Evolutionary conservation across 2,113 vertebrate genomes (phyloP).

Genomic region (Microcebus lehilahytsara): DNA sequence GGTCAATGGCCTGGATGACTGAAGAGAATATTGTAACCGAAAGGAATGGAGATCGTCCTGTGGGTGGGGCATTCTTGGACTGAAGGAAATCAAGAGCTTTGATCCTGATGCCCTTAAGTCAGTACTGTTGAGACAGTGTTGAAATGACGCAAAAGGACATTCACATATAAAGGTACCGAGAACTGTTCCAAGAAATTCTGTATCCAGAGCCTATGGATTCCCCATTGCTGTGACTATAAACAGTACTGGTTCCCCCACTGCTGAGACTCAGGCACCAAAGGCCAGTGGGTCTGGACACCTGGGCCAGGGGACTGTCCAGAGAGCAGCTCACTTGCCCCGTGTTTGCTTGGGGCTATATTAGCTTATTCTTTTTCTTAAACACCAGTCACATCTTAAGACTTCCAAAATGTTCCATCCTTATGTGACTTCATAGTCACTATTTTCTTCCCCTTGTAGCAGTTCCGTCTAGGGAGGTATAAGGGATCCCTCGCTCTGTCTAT

Average conservation of each 20-base stretch:
- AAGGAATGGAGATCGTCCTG: neutral
- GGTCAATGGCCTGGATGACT: neutral
- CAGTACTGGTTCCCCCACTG: neutral
- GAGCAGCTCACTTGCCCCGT: neutral
- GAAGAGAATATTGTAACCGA: neutral
- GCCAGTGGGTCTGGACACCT: neutral
- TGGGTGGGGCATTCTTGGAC: neutral
- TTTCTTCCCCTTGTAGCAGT: neutral
- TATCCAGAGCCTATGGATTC: neutral
- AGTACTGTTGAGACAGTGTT: neutral
- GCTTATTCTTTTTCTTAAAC: neutral
- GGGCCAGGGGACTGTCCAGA: neutral
- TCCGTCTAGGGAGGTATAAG: neutral
- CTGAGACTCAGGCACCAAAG: neutral
- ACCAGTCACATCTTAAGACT: neutral
- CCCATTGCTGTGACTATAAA: too few relatives aligned
- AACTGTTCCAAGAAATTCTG: neutral
- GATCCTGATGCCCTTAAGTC: neutral
- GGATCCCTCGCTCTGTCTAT: neutral
- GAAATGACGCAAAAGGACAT: neutral
- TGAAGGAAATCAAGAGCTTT: neutral
- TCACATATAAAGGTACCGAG: neutral
- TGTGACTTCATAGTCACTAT: neutral
- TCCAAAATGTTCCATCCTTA: neutral
- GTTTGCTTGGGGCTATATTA: neutral